Conservation (phyloP, 2,888 invertebrate species). For the Cheilosia impressa region DNA sequence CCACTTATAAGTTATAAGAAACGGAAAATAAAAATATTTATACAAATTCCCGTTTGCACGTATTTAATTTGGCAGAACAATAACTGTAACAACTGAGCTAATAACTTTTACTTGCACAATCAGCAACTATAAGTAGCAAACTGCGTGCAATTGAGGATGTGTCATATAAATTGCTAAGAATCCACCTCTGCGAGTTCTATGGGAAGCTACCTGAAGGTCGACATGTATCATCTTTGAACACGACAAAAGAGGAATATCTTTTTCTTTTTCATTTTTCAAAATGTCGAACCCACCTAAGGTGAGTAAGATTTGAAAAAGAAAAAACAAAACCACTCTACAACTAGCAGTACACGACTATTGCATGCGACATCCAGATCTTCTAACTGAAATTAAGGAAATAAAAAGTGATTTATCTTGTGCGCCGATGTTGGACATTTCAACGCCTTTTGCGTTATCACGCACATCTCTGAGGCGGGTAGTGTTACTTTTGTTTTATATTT, state of each 20-base stretch:
- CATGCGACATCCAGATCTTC: slow-evolving; percentile 26
- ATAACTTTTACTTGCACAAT: slow-evolving; percentile 58
- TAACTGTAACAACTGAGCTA: slow-evolving; percentile 4
- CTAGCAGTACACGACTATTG: neutral
- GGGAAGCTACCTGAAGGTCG: slow-evolving; percentile 61
- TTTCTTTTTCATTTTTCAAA: slow-evolving; percentile 3
- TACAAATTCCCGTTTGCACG: slow-evolving; percentile 12
- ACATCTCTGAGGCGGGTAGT: slow-evolving; percentile 12
- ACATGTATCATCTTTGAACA: slow-evolving; percentile 49
- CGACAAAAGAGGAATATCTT: slow-evolving; percentile 24
- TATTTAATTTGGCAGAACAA: neutral
- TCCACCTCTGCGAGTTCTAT: slow-evolving; percentile 25
- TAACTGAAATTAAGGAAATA: slow-evolving; percentile 56
- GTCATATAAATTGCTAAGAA: slow-evolving; percentile 46
- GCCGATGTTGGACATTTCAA: slow-evolving; percentile 42
- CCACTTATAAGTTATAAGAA: neutral
- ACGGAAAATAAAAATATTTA: slow-evolving; percentile 11
- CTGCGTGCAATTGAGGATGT: slow-evolving; percentile 59
- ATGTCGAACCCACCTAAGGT: slow-evolving; percentile 39
- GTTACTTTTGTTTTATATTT: slow-evolving; percentile 10
- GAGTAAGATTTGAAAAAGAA: slow-evolving; percentile 35
- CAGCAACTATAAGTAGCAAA: slow-evolving; percentile 41
- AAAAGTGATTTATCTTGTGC: slow-evolving; percentile 53
- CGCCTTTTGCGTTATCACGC: slow-evolving; percentile 39
- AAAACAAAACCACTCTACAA: slow-evolving; percentile 21